Evolutionary conservation across 2,113 vertebrate genomes (phyloP).

Genomic region (Tragelaphus imberbis): DNA sequence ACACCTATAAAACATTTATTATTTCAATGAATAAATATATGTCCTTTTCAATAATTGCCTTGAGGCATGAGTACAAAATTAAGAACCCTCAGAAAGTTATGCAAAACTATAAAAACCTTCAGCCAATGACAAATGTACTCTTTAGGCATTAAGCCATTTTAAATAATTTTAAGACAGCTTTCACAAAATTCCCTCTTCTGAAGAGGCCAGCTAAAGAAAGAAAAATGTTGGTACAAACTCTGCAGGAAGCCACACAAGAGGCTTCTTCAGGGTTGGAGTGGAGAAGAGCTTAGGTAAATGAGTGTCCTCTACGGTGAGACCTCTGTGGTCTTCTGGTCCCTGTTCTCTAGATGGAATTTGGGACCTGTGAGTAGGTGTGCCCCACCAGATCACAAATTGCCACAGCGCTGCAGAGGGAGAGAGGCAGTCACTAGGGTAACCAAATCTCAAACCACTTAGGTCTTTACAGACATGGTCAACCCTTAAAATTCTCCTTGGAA

Average conservation of each 20-base stretch:
- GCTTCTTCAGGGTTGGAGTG: background rate
- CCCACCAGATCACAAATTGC: background rate
- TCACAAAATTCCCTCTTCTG: constrained; percentile 7
- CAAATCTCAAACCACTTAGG: constrained; percentile 50
- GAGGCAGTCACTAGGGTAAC: constrained; percentile 39
- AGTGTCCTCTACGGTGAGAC: background rate
- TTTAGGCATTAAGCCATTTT: constrained; percentile 37
- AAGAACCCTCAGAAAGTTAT: constrained; percentile 50
- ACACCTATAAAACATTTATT: constrained; percentile 51
- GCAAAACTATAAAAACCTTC: constrained; percentile 52
- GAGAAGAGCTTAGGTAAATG: background rate
- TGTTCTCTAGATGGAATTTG: background rate
- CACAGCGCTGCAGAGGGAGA: background rate
- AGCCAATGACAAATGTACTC: constrained; percentile 29
- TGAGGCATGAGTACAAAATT: constrained; percentile 30
- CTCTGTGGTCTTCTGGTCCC: background rate
- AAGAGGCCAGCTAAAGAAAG: constrained; percentile 2
- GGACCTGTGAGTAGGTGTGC: background rate
- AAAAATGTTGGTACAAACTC: background rate
- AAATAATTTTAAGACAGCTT: constrained; percentile 44
- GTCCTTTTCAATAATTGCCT: constrained; percentile 43
- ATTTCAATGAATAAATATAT: constrained; percentile 61
- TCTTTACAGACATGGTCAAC: background rate
- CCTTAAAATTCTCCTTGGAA: background rate
- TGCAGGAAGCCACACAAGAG: background rate